Base-by-base conservation (phyloP, 2,113 vertebrate species). In the Neofelis nebulosa region DNA sequence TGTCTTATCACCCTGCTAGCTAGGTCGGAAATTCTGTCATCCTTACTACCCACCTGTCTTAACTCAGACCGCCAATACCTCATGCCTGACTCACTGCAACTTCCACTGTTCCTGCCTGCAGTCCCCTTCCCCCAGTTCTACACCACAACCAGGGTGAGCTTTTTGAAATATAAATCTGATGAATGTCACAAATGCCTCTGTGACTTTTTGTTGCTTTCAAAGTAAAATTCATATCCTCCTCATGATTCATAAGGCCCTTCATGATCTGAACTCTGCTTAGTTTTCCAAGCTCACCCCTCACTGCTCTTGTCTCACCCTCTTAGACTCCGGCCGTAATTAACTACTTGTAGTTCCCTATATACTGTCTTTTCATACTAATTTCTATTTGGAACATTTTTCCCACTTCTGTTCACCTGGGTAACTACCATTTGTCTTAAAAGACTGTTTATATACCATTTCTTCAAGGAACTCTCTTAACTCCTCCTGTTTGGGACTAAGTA, bases 151-250 rank as follows among this genome's bases (percentile, higher is more conserved):
- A 16, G 48, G 83, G 38, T 50, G 73, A 86, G 61, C 21, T n/a
- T 57, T 85, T 23, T 18, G 25, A 92, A 68, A 74, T 21, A 19
- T n/a, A 50, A 74, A 41, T 74, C 21, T 25, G 48, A 61, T 74
- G 66, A 23, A 31, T 68, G 55, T 63, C 82, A 91, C 57, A 73
- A 74, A 68, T 81, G 50, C 9, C 18, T 89, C 19, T 68, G 14
- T 89, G 86, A 76, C 48, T 85, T 93, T 74, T 33, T n/a, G 29
- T 68, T 86, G 65, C 91, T 65, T 81, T 90, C 65, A 93, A 81
- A 48, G 82, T 57, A 45, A 48, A 66, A 50, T 66, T 18, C 27
- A n/a, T 74, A 74, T 27, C 48, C 80, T 89, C 73, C 23, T 19
- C 41, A 15, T 36, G 11, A 73, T 71, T 31, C 65, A 16, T 63